Evolutionary conservation across 2,113 vertebrate genomes (phyloP).

Genomic region (Lycaon pictus): DNA sequence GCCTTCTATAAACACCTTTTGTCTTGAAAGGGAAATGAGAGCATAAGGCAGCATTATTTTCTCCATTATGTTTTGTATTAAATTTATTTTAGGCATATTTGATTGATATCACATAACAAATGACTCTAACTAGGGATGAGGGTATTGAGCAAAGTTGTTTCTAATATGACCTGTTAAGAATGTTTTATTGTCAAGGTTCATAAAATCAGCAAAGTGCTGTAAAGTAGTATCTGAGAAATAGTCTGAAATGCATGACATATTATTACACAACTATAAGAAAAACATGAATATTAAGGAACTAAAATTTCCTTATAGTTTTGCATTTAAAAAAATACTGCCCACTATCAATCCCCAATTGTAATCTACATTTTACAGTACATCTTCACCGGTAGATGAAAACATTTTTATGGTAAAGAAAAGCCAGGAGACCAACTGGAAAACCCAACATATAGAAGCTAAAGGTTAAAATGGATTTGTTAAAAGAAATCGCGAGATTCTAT

Average conservation of each 20-base stretch:
- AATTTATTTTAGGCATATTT: conserved; percentile 44
- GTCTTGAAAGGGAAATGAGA: background rate
- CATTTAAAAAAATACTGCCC: background rate
- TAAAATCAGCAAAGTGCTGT: conserved; percentile 41
- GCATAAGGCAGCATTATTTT: background rate
- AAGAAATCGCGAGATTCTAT: background rate
- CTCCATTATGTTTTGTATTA: background rate
- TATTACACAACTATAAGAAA: background rate
- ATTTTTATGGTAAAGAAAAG: background rate
- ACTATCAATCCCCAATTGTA: background rate
- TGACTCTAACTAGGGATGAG: background rate
- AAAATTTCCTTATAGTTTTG: background rate
- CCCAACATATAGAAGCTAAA: background rate
- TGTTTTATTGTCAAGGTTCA: conserved; percentile 14
- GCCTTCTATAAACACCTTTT: conserved; percentile 54
- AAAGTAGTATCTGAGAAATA: background rate
- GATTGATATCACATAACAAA: background rate
- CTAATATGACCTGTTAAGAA: background rate
- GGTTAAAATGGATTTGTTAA: background rate
- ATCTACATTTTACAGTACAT: background rate
- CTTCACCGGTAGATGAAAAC: background rate
- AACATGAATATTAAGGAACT: background rate
- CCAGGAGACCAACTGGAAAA: background rate
- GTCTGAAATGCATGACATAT: background rate
- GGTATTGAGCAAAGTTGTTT: background rate